Percentiles rank a stretch among this genome's conserved stretches.
Conservation (phyloP, 1,140 invertebrate species). For the Camponotus vicinus region DNA sequence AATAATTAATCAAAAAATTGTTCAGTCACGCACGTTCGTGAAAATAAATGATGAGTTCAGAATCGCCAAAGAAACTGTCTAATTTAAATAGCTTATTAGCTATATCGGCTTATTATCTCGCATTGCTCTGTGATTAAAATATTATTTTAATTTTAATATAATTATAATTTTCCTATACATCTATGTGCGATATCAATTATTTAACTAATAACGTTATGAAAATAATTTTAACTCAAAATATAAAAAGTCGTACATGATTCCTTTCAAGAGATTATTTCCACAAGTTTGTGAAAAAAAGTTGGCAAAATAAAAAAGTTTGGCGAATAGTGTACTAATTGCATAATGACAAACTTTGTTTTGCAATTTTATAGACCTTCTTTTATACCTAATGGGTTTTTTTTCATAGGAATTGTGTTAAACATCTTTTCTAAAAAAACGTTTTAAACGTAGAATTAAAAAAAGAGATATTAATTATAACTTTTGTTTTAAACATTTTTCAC, state of each 20-base stretch:
- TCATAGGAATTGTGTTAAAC: background rate
- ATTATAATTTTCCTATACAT: slow-evolving; percentile 5
- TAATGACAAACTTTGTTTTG: background rate
- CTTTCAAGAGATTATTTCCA: background rate
- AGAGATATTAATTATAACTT: no score
- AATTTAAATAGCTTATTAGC: slow-evolving; percentile 49
- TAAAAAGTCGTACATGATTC: background rate
- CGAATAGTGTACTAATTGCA: background rate
- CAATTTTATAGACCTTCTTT: background rate
- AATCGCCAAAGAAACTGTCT: slow-evolving; percentile 10
- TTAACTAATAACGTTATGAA: background rate
- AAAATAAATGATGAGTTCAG: slow-evolving; percentile 45
- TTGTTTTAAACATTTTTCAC: no score
- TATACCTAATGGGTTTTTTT: background rate
- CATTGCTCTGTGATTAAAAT: slow-evolving; percentile 48
- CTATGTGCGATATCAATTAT: background rate
- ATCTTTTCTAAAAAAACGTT: no score
- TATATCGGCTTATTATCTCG: slow-evolving; percentile 23
- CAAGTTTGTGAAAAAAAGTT: slow-evolving; percentile 9
- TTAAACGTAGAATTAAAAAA: no score
- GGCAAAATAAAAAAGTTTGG: background rate
- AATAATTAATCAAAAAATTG: slow-evolving; percentile 73
- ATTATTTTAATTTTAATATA: slow-evolving; percentile 45
- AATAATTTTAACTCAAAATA: slow-evolving; percentile 28
- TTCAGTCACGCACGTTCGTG: background rate